A percentile compares a stretch with the other conserved stretches of the same genome.
Evolutionary conservation across 1,140 invertebrate species (phyloP).

Genomic region (Campoletis sonorensis): DNA sequence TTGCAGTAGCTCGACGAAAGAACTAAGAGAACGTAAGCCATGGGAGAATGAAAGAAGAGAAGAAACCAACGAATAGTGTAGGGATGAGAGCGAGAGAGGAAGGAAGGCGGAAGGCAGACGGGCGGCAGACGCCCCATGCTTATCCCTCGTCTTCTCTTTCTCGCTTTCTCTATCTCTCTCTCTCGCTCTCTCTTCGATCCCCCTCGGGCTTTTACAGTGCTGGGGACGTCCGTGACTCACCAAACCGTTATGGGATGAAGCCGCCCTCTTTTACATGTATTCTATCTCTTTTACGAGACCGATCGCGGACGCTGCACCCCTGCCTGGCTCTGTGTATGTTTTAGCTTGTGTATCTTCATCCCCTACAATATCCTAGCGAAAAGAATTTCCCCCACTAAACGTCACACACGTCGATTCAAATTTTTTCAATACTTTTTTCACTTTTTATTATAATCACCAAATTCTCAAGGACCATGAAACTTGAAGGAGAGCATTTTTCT

Average conservation of each 20-base stretch:
- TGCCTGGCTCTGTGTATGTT: background rate
- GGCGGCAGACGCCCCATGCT: slow-evolving; percentile 74
- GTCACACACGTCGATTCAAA: no score
- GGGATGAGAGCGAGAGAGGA: slow-evolving; percentile 44
- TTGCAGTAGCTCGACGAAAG: slow-evolving; percentile 48
- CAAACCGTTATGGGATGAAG: slow-evolving; percentile 74
- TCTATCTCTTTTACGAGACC: slow-evolving; percentile 18
- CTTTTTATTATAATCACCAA: no score
- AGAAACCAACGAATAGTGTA: slow-evolving; percentile 43
- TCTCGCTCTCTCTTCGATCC: slow-evolving; percentile 40
- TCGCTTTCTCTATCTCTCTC: no score
- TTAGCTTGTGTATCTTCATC: background rate
- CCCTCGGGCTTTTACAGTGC: slow-evolving; percentile 35
- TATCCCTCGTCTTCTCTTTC: slow-evolving; percentile 58
- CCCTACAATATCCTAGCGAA: no score
- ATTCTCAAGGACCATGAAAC: no score
- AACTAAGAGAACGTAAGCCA: slow-evolving; percentile 62
- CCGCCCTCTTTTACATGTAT: slow-evolving; percentile 63
- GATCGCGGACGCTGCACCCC: no score
- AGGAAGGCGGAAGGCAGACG: slow-evolving; percentile 70
- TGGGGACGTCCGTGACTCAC: slow-evolving; percentile 70
- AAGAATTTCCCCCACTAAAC: no score
- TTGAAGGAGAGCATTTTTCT: no score
- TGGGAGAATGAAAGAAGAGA: slow-evolving; percentile 45
- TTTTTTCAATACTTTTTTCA: no score